These are phyloP conservation scores for Halcyon malimbica DNA, from an alignment of 2,113 vertebrate species.

Conservation along the genomic window DNA sequence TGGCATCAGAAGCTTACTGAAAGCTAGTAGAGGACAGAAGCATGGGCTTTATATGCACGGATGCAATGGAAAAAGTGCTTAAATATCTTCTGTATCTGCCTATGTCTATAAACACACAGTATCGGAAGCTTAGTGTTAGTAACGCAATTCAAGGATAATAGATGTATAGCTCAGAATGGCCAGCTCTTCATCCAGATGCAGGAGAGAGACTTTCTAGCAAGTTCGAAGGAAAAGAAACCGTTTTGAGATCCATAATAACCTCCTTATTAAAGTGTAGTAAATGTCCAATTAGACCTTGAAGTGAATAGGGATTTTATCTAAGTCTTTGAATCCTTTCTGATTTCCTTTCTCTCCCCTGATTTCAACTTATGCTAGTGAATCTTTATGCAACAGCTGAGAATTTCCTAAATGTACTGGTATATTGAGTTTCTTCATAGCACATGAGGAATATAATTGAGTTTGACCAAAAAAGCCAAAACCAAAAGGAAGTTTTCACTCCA, in stretches of 20 bases:
- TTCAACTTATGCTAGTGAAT: not conserved
- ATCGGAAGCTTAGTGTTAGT: not conserved
- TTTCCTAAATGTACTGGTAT: not conserved
- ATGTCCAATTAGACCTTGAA: not conserved
- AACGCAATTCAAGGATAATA: not conserved
- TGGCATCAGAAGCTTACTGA: not conserved
- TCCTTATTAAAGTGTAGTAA: not conserved
- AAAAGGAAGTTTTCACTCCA: not conserved
- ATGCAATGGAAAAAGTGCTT: not conserved
- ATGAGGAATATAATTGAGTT: not conserved
- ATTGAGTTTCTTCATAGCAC: not conserved
- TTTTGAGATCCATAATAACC: not conserved
- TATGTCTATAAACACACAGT: too few relatives aligned
- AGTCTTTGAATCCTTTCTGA: not conserved
- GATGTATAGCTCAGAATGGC: not conserved
- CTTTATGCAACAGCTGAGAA: not conserved
- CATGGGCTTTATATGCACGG: not conserved
- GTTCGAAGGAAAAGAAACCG: not conserved
- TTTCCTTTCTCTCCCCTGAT: not conserved
- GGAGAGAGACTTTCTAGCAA: not conserved
- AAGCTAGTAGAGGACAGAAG: not conserved
- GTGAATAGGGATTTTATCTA: not conserved
- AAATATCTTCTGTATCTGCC: not conserved
- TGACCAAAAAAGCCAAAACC: not conserved
- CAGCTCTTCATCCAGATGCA: not conserved